Evolutionary conservation across 2,888 invertebrate species (phyloP).

Genomic region (Rugalucina vietnamica): DNA sequence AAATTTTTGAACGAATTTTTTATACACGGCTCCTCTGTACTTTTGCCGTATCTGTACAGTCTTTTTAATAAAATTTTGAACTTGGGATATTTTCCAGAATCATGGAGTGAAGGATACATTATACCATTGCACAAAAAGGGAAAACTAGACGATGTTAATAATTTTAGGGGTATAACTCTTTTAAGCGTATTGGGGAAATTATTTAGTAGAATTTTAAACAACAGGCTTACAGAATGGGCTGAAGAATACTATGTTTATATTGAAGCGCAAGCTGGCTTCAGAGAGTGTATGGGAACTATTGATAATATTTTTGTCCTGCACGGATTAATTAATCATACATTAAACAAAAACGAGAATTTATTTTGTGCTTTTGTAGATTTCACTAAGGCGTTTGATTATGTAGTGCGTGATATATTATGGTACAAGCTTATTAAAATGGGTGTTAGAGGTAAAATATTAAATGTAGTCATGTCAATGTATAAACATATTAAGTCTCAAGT

Average conservation of each 20-base stretch:
- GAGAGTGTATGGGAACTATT: constrained; percentile 13
- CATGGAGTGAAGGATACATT: constrained; percentile 4
- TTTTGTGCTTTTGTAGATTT: constrained; percentile 30
- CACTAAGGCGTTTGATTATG: constrained; percentile 31
- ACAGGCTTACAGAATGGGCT: not conserved
- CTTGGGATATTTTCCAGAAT: not conserved
- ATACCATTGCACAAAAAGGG: constrained; percentile 31
- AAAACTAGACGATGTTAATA: not conserved
- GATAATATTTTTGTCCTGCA: constrained; percentile 36
- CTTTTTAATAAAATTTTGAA: constrained; percentile 1
- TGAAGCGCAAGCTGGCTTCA: constrained; percentile 26
- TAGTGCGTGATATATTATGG: constrained; percentile 27
- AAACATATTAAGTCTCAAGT: constrained; percentile 18
- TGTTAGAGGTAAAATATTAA: constrained; percentile 26
- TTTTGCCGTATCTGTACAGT: not conserved
- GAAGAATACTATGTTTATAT: not conserved
- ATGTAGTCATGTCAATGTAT: constrained; percentile 30
- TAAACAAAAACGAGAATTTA: constrained; percentile 10
- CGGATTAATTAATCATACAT: constrained; percentile 2
- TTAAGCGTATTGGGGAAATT: constrained; percentile 16
- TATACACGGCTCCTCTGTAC: not conserved
- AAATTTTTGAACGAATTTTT: not conserved
- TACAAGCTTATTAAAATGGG: constrained; percentile 15
- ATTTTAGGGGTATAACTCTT: constrained; percentile 29
- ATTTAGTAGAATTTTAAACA: constrained; percentile 16